A percentile compares a stretch with the other conserved stretches of the same genome.
These are phyloP conservation scores for Epicauta chinensis DNA, from an alignment of 1,140 invertebrate species.

Conservation along the genomic window DNA sequence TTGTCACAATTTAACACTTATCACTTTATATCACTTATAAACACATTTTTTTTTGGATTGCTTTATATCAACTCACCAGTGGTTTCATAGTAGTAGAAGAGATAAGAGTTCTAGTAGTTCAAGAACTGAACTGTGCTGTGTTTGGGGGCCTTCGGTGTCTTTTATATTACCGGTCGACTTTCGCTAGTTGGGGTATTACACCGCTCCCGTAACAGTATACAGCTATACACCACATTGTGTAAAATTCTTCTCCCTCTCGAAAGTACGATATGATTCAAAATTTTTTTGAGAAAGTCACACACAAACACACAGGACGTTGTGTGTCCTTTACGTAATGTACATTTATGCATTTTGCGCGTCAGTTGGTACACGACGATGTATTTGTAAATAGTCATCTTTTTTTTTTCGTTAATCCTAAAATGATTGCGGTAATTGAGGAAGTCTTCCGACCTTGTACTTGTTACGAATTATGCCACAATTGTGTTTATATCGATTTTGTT, in stretches of 20 bases:
- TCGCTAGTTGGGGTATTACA: constrained; percentile 35
- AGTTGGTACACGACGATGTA: constrained; percentile 8
- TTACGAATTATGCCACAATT: background rate
- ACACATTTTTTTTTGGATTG: constrained; percentile 1
- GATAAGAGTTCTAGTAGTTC: constrained; percentile 50
- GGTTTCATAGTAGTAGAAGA: constrained; percentile 50
- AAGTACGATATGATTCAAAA: constrained; percentile 2
- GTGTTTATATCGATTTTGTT: background rate
- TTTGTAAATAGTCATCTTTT: too few relatives aligned
- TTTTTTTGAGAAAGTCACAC: constrained; percentile 38
- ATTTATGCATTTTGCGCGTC: constrained; percentile 7
- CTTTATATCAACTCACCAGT: constrained; percentile 48
- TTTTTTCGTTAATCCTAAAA: too few relatives aligned
- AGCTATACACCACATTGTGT: constrained; percentile 24
- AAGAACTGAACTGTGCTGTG: constrained; percentile 65
- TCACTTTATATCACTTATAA: constrained; percentile 10
- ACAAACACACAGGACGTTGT: constrained; percentile 38
- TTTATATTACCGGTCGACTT: constrained; percentile 52
- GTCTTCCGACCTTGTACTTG: constrained; percentile 20
- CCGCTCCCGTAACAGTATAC: constrained; percentile 21
- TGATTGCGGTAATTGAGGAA: background rate
- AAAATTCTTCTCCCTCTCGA: constrained; percentile 26
- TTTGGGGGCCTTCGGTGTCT: constrained; percentile 53
- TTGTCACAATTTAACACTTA: background rate
- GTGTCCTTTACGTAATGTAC: constrained; percentile 38